Evolutionary conservation across 2,797 vertebrate genomes (phyloP).

Genomic region (Geotrypetes seraphini): DNA sequence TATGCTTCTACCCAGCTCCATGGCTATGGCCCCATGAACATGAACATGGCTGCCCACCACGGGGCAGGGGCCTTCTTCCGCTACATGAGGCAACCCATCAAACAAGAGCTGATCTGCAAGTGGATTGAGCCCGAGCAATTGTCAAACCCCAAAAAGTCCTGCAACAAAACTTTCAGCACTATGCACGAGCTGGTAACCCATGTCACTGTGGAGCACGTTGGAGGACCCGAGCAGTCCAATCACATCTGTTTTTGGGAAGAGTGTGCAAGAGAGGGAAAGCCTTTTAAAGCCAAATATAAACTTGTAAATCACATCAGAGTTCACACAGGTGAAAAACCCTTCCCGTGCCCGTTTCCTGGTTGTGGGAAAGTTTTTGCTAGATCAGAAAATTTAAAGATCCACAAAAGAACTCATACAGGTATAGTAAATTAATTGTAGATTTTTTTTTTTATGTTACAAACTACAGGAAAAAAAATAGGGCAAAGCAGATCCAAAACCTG

Average conservation of each 20-base stretch:
- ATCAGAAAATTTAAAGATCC: constrained; percentile 88
- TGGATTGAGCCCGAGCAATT: constrained; percentile 96
- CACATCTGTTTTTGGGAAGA: constrained; percentile 91
- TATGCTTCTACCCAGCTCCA: constrained; percentile 92
- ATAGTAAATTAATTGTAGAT: too few relatives aligned
- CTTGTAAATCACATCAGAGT: constrained; percentile 89
- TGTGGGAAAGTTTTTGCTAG: constrained; percentile 89
- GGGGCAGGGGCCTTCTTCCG: constrained; percentile 94
- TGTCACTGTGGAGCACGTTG: constrained; percentile 86
- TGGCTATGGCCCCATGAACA: constrained; percentile 96
- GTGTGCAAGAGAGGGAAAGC: constrained; percentile 79
- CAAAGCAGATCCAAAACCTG: too few relatives aligned
- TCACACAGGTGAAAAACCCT: constrained; percentile 87
- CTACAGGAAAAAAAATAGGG: too few relatives aligned
- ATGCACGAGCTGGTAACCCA: constrained; percentile 92
- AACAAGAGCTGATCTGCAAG: constrained; percentile 96
- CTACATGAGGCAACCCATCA: constrained; percentile 93
- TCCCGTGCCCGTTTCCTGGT: constrained; percentile 84
- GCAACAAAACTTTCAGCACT: constrained; percentile 98
- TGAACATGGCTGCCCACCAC: constrained; percentile 98
- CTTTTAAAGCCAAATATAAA: constrained; percentile 94
- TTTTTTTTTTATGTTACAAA: too few relatives aligned
- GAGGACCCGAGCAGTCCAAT: constrained; percentile 83
- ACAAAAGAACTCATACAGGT: constrained; percentile 91
- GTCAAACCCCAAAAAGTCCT: constrained; percentile 91